A percentile compares a stretch with the other conserved stretches of the same genome.
Conservation (phyloP, 2,888 invertebrate species). For the Prosapia bicincta region DNA sequence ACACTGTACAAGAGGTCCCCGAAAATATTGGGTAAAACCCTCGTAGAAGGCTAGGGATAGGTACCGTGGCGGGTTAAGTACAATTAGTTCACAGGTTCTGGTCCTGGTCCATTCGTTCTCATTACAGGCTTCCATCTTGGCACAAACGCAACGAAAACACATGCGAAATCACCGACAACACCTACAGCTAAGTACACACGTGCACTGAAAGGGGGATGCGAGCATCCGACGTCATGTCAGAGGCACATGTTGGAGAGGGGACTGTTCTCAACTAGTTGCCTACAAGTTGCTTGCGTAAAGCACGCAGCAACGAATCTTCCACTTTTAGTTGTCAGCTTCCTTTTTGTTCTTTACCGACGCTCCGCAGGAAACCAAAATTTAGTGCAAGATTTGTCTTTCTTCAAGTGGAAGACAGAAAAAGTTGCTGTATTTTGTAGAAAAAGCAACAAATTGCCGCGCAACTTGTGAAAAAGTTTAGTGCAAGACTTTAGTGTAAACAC, state of each 20-base stretch:
- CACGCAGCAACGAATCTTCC: not conserved
- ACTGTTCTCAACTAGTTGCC: constrained; percentile 6
- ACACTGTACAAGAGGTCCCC: too few relatives aligned
- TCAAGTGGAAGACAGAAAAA: too few relatives aligned
- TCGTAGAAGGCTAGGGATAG: too few relatives aligned
- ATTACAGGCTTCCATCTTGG: constrained; percentile 14
- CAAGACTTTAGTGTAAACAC: too few relatives aligned
- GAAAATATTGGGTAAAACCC: too few relatives aligned
- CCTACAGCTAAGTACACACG: not conserved
- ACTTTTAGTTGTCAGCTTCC: too few relatives aligned
- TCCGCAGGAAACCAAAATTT: not conserved
- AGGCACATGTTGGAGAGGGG: not conserved
- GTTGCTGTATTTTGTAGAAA: too few relatives aligned
- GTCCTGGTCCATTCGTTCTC: constrained; percentile 15
- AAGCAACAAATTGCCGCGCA: too few relatives aligned
- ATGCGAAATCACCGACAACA: not conserved
- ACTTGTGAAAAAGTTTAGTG: too few relatives aligned
- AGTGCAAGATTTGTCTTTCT: too few relatives aligned
- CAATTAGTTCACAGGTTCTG: not conserved
- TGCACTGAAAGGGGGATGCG: not conserved
- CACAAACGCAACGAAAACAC: constrained; percentile 4
- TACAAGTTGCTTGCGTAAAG: constrained; percentile 11
- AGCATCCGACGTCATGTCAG: too few relatives aligned
- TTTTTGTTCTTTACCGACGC: constrained; percentile 3
- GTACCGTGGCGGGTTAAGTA: too few relatives aligned